A percentile compares a stretch with the other conserved stretches of the same genome.
These are phyloP conservation scores for Sthenelais limicola DNA, from an alignment of 2,888 invertebrate species.

Conservation along the genomic window DNA sequence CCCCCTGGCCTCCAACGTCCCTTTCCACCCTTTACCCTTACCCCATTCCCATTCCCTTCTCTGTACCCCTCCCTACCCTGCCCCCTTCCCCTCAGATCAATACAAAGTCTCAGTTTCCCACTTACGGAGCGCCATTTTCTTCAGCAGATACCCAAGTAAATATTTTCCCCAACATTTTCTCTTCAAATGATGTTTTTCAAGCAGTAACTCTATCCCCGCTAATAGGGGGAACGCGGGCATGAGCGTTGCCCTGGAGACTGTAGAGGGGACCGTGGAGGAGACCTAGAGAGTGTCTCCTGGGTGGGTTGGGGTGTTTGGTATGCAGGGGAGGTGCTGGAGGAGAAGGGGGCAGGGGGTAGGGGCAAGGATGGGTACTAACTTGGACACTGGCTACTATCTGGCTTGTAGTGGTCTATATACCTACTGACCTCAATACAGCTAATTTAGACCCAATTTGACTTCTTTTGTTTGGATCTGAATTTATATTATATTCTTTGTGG, in stretches of 20 bases:
- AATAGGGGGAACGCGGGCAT: constrained; percentile 12
- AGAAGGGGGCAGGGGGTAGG: constrained; percentile 3
- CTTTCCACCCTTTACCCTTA: not conserved
- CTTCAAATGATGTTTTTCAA: constrained; percentile 39
- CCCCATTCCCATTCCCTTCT: not conserved
- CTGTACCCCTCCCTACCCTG: not conserved
- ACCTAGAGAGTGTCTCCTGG: constrained; percentile 13
- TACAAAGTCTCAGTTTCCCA: constrained; percentile 27
- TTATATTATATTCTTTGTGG: no score
- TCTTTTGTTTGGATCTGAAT: no score
- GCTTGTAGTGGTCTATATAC: no score
- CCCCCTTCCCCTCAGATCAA: constrained; percentile 7
- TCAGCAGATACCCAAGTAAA: constrained; percentile 32
- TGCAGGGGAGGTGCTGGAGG: not conserved
- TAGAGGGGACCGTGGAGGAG: not conserved
- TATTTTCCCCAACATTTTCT: constrained; percentile 37
- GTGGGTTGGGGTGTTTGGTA: constrained; percentile 24
- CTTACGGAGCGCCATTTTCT: constrained; percentile 32
- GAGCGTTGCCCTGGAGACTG: not conserved
- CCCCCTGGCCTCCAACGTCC: not conserved
- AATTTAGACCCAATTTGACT: no score
- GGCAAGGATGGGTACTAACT: no score
- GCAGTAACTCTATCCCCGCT: constrained; percentile 32
- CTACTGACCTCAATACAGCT: no score
- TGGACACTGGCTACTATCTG: no score